Evolutionary conservation across 2,797 vertebrate species (phyloP).

Genomic region (Muraenolepis orangiensis): DNA sequence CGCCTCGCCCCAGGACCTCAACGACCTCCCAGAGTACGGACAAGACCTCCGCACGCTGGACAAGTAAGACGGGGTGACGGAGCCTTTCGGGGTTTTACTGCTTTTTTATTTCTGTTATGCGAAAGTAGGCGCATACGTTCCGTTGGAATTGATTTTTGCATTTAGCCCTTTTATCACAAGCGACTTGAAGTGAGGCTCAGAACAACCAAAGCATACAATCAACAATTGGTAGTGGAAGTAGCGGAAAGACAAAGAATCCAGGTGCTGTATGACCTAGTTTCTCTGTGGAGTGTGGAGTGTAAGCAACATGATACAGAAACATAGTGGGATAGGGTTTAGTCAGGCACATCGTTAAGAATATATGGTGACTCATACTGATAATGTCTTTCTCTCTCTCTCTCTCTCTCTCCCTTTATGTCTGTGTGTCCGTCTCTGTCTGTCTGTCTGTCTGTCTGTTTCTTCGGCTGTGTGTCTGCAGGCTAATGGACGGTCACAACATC

Average conservation of each 20-base stretch:
- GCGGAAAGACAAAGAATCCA: neutral
- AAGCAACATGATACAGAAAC: neutral
- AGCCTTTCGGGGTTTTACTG: too few species aligned
- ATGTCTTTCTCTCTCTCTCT: neutral
- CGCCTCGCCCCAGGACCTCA: conserved; percentile 85
- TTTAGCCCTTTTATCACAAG: neutral
- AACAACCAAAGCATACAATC: neutral
- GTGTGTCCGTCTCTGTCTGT: neutral
- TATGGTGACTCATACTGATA: neutral
- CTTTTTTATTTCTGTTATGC: neutral
- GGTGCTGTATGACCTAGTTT: neutral
- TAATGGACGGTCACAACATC: conserved; percentile 89
- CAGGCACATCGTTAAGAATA: too few species aligned
- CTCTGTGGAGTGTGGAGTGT: neutral
- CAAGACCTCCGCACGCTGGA: conserved; percentile 85
- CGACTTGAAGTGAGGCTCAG: neutral
- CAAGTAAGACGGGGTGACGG: conserved; percentile 72
- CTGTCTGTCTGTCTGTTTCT: neutral
- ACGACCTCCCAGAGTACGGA: conserved; percentile 82
- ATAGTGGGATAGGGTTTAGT: neutral
- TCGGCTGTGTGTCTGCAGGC: conserved; percentile 60
- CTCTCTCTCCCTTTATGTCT: neutral
- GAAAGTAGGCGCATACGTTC: too few species aligned
- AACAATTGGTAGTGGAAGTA: neutral
- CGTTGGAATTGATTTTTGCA: too few species aligned